phyloP scores from a whole-genome alignment of 2,113 vertebrate species.

The Gambusia holbrooki region DNA sequence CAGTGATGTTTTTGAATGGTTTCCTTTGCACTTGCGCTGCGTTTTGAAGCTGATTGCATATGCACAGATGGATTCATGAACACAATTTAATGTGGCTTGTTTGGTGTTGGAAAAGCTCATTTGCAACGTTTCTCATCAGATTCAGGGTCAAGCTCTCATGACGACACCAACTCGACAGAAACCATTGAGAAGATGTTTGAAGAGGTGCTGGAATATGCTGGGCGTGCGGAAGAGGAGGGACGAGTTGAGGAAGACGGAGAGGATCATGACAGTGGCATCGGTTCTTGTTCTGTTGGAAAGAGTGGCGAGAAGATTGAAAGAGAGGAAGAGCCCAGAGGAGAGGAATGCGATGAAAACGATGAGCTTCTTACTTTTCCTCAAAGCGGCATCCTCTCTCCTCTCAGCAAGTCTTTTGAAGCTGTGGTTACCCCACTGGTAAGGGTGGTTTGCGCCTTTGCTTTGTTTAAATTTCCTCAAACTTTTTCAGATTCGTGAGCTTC shows the following conservation, averaged over 20 bases:
- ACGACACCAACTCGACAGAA: constrained; percentile 70
- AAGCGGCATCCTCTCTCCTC: constrained; percentile 79
- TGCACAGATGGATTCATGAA: not conserved
- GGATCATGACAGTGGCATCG: constrained; percentile 55
- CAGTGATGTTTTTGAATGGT: not conserved
- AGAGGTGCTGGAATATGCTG: constrained; percentile 76
- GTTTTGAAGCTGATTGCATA: not conserved
- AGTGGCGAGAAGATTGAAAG: constrained; percentile 26
- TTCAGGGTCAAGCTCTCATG: constrained; percentile 42
- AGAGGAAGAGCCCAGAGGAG: constrained; percentile 18
- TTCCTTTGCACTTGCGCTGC: not conserved
- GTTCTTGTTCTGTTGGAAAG: constrained; percentile 30
- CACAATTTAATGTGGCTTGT: too few relatives aligned
- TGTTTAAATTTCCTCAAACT: not conserved
- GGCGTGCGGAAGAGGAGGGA: constrained; percentile 30
- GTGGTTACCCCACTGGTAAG: constrained; percentile 81
- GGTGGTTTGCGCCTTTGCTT: not conserved
- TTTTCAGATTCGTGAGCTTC: not conserved
- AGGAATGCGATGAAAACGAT: constrained; percentile 34
- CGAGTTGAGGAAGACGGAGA: constrained; percentile 32
- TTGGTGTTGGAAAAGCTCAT: too few relatives aligned
- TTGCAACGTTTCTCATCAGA: constrained; percentile 24
- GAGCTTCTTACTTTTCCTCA: constrained; percentile 76
- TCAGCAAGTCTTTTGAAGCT: constrained; percentile 81
- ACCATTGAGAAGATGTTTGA: constrained; percentile 80